A percentile compares a stretch with the other conserved stretches of the same genome.
Conservation (phyloP, 2,888 invertebrate genomes). For the Chalcis sispes region DNA sequence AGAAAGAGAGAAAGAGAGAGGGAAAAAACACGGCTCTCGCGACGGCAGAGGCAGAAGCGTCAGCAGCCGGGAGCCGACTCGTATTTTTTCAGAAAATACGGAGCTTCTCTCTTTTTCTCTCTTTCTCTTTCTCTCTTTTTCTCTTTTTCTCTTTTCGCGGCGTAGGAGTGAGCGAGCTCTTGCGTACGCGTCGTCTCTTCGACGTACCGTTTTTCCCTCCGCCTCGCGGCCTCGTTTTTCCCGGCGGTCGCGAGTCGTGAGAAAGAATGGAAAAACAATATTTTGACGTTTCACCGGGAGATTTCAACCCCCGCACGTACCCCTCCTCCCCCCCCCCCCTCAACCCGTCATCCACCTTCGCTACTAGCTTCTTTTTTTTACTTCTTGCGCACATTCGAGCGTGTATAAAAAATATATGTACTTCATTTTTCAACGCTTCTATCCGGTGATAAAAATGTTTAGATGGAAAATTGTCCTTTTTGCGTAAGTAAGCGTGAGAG, state of each 20-base stretch:
- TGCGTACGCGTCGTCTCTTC: constrained; percentile 10
- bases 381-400: not conserved
- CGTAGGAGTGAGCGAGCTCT: constrained; percentile 3
- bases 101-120: constrained; percentile 36
- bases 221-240: constrained; percentile 54
- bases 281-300: constrained; percentile 70
- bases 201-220: too few species aligned
- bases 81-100: constrained; percentile 75
- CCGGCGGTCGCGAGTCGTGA: constrained; percentile 65
- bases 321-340: not conserved
- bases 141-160: constrained; percentile 20
- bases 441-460: not conserved
- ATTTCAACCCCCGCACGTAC: constrained; percentile 60
- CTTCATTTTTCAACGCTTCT: not conserved
- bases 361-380: too few species aligned
- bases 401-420: constrained; percentile 9
- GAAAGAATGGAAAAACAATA: constrained; percentile 76
- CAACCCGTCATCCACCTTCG: too few species aligned
- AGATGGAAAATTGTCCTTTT: not conserved
- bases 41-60: not conserved
- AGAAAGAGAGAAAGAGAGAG: constrained; percentile 31
- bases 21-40: constrained; percentile 32
- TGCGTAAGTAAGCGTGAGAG: too few species aligned
- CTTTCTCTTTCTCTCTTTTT: constrained; percentile 27
- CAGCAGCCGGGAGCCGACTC: constrained; percentile 45